Conservation (phyloP, 2,888 invertebrate species). For the Macaria notata region DNA sequence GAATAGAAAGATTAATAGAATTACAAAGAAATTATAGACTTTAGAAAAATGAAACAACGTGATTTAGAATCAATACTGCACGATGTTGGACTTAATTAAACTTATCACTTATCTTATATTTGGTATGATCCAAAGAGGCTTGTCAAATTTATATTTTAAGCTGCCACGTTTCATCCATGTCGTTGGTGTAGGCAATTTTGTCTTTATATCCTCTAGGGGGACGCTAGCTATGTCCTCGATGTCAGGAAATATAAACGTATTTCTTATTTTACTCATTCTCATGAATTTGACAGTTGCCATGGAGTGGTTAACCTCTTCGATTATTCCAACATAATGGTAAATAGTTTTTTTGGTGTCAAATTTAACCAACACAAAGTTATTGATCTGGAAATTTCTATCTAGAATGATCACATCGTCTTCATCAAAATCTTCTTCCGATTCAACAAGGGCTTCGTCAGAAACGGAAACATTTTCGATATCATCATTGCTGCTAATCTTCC, state of each 20-base stretch:
- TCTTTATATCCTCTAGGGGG: constrained; percentile 16
- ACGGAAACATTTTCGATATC: constrained; percentile 20
- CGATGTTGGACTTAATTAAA: too few species aligned
- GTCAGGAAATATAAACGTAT: constrained; percentile 25
- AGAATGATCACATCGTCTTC: constrained; percentile 8
- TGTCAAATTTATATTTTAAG: too few species aligned
- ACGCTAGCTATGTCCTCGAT: constrained; percentile 16
- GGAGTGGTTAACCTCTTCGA: constrained; percentile 27
- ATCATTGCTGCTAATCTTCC: constrained; percentile 15
- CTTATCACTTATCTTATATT: too few species aligned
- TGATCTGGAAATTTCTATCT: constrained; percentile 27
- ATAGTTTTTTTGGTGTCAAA: constrained; percentile 19
- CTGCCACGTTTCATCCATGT: constrained; percentile 19
- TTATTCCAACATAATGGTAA: constrained; percentile 30
- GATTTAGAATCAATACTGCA: too few species aligned
- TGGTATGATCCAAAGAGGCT: too few species aligned
- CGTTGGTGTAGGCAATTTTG: constrained; percentile 19
- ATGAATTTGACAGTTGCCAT: constrained; percentile 33
- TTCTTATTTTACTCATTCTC: constrained; percentile 29
- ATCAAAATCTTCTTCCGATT: constrained; percentile 20
- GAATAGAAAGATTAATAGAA: too few species aligned
- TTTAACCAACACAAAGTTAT: constrained; percentile 22
- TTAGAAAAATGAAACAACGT: too few species aligned
- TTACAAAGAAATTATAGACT: too few species aligned
- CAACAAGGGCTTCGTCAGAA: constrained; percentile 12